Evolutionary conservation across 2,113 vertebrate species (phyloP), one percentile per base, ranked within the genome.

Genomic region (Hassar affinis): DNA sequence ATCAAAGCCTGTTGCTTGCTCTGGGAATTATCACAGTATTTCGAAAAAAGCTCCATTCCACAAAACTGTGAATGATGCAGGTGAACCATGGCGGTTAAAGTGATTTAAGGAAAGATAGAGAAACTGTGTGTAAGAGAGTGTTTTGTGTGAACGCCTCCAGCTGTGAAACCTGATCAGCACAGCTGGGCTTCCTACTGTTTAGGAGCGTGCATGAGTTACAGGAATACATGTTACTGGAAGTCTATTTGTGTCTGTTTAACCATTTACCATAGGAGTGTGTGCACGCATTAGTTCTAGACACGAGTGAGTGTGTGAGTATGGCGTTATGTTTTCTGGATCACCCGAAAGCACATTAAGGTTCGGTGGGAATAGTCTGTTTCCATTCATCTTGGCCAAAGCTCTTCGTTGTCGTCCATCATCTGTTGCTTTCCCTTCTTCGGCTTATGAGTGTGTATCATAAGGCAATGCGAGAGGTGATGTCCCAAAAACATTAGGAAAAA

Each of bases 161-260:
- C 84, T 87, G 84, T 87, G 84, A 85, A 81, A 87, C 69, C 79
- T 85, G 84, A 85, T 80, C 38, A 27, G 81, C 82, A 83, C 86
- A 88, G 85, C 88, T 88, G 88, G 87, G 82, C 51, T 35, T 47
- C 64, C 33, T 80, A 54, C 68, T 45, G 66, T 69, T 56, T 27
- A 47, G 62, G 33, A 78, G 82, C 75, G 7, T n/a, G 78, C 33
- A 15, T 62, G 18, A 35, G 35, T 79, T 74, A 74, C 27, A 79
- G 78, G 78, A 74, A 74, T n/a, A 52, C 54, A 54, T 54, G 38
- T 80, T 72, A 80, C 59, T 75, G 42, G 35, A 59, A 42, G 74
- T 42, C 33, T 80, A 45, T 83, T 49, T 80, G 49, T 54, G 66
- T 27, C 45, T 66, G 47, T 74, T 62, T 76, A 25, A 56, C 79